Percentiles rank a stretch among this genome's conserved stretches.
Evolutionary conservation across 2,888 invertebrate genomes (phyloP).

Genomic region (Trichacis sp.): DNA sequence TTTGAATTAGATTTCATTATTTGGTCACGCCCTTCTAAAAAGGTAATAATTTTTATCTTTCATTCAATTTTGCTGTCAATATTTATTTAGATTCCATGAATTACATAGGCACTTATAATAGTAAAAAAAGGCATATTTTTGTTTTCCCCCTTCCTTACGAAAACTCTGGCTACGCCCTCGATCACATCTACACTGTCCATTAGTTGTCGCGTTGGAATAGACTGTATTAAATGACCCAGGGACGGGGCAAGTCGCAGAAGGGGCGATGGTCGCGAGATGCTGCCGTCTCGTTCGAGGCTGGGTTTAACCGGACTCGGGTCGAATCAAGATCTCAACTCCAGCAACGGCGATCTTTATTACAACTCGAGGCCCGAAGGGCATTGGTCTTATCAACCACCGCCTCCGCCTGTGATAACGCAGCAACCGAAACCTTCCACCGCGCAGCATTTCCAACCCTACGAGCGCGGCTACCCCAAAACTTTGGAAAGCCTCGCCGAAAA

Average conservation of each 20-base stretch:
- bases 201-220: too few relatives aligned
- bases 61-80: too few relatives aligned
- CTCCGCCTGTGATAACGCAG: slow-evolving; percentile 87
- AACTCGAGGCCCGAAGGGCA: slow-evolving; percentile 77
- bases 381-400: slow-evolving; percentile 81
- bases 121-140: too few relatives aligned
- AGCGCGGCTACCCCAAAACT: slow-evolving; percentile 87
- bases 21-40: too few relatives aligned
- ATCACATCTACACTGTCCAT: too few relatives aligned
- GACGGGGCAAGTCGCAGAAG: slow-evolving; percentile 72
- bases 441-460: slow-evolving; percentile 89
- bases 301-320: slow-evolving; percentile 74
- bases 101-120: too few relatives aligned
- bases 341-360: slow-evolving; percentile 83
- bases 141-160: too few relatives aligned
- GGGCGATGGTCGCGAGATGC: slow-evolving; percentile 85
- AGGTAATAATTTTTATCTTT: too few relatives aligned
- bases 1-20: too few relatives aligned
- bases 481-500: slow-evolving; percentile 92
- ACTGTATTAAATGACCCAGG: slow-evolving; percentile 64
- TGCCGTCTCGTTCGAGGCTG: slow-evolving; percentile 80
- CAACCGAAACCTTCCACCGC: slow-evolving; percentile 83
- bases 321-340: slow-evolving; percentile 69
- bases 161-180: too few relatives aligned
- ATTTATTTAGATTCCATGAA: too few relatives aligned